Conservation (phyloP, 2,113 vertebrate genomes). For the Archocentrus centrarchus region DNA sequence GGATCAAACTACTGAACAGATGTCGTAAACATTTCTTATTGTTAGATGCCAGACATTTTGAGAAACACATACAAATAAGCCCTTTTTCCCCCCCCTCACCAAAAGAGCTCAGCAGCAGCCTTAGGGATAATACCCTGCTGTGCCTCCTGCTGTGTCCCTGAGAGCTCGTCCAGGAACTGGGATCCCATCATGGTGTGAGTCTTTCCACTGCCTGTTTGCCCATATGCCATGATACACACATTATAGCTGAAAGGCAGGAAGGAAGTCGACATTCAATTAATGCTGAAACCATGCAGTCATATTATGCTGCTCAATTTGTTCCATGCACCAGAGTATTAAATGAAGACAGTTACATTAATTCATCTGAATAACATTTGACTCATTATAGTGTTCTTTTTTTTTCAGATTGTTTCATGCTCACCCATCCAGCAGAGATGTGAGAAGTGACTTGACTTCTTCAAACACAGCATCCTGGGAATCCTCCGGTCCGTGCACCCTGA, state of each 20-base stretch:
- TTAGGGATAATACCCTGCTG: conserved; percentile 86
- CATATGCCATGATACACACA: conserved; percentile 90
- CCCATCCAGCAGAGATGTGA: conserved; percentile 88
- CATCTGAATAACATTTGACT: not conserved
- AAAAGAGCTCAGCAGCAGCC: conserved; percentile 85
- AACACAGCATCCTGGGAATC: conserved; percentile 84
- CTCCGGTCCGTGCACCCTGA: conserved; percentile 82
- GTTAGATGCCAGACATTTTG: not conserved
- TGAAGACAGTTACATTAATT: not conserved
- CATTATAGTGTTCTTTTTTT: not conserved
- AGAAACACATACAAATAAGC: not conserved
- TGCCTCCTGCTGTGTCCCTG: conserved; percentile 36
- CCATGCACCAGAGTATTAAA: not conserved
- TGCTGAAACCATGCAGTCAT: not conserved
- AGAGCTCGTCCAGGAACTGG: conserved; percentile 33
- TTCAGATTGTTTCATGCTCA: conserved; percentile 59
- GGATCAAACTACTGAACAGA: not conserved
- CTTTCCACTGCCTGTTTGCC: conserved; percentile 91
- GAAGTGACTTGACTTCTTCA: conserved; percentile 84
- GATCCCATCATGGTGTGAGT: conserved; percentile 89
- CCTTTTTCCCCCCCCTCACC: conserved; percentile 56
- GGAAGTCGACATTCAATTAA: not conserved
- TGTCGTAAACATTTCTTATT: not conserved
- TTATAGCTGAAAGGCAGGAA: conserved; percentile 80
- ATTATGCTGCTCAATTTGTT: not conserved